phyloP scores from a whole-genome alignment of 2,888 invertebrate species.

The Coecobrya sp. region DNA sequence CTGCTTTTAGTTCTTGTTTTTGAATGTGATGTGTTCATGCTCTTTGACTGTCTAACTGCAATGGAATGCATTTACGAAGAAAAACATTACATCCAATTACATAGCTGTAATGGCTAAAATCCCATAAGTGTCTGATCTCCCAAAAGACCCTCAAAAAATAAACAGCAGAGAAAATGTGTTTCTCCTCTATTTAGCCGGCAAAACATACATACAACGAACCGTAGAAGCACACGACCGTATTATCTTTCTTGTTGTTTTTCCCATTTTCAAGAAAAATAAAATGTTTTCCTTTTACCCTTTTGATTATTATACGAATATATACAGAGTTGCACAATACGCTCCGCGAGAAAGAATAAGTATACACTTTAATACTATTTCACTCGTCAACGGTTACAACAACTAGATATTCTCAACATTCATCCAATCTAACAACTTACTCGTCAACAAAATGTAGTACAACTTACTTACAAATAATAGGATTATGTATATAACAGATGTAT shows the following conservation, averaged over 20 bases:
- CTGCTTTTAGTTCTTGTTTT: neutral
- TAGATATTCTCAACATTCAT: constrained; percentile 19
- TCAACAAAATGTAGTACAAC: neutral
- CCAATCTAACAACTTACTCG: constrained; percentile 24
- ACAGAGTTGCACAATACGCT: neutral
- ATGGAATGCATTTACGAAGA: constrained; percentile 72
- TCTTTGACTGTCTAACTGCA: constrained; percentile 71
- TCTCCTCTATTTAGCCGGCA: constrained; percentile 47
- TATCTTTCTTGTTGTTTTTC: constrained; percentile 23
- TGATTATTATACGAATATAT: neutral
- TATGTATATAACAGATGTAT: neutral
- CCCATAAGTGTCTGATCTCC: constrained; percentile 78
- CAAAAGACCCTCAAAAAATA: constrained; percentile 73
- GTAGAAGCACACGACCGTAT: neutral
- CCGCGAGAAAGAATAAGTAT: neutral
- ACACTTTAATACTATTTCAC: constrained; percentile 56
- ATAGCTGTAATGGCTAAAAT: constrained; percentile 73
- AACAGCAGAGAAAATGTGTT: constrained; percentile 63
- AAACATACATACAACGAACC: neutral
- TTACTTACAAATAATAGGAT: constrained; percentile 19
- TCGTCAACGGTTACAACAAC: constrained; percentile 36
- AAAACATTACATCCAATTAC: constrained; percentile 80
- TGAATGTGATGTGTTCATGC: constrained; percentile 12
- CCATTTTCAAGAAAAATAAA: neutral
- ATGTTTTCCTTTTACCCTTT: neutral